Evolutionary conservation across 2,113 vertebrate species (phyloP).

Genomic region (Notiomystis cincta): DNA sequence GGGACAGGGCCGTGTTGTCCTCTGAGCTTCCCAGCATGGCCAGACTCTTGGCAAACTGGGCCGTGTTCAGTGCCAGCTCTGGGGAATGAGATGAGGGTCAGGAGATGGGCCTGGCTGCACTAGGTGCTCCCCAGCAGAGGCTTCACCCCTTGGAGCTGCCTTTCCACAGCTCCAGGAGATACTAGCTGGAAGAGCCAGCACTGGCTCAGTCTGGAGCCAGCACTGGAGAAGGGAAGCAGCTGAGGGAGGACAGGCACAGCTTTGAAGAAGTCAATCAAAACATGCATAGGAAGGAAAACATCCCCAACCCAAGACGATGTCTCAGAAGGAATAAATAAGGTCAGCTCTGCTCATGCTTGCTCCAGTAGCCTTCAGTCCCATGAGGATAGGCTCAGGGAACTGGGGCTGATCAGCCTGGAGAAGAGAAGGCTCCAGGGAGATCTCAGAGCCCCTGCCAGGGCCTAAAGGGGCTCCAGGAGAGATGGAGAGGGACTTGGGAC

Average conservation of each 20-base stretch:
- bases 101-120: neutral
- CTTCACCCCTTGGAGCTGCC: neutral
- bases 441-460: accelerated
- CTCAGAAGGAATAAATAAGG: neutral
- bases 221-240: neutral
- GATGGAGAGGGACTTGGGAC: neutral
- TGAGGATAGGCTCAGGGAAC: neutral
- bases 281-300: neutral
- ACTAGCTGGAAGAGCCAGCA: neutral
- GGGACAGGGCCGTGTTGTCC: slow-evolving; percentile 94
- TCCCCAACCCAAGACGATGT: neutral
- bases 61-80: slow-evolving; percentile 87
- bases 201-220: neutral
- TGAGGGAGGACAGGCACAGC: neutral
- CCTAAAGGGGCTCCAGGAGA: neutral
- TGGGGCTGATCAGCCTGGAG: neutral
- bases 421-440: neutral
- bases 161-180: neutral
- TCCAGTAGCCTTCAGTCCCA: neutral
- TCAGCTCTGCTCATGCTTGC: neutral
- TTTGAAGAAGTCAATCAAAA: neutral
- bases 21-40: slow-evolving; percentile 97
- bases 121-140: neutral
- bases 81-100: neutral
- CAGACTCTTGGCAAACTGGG: slow-evolving; percentile 91